These are phyloP conservation scores for Stenodera caucasica DNA, from an alignment of 2,888 invertebrate species.

Conservation along the genomic window DNA sequence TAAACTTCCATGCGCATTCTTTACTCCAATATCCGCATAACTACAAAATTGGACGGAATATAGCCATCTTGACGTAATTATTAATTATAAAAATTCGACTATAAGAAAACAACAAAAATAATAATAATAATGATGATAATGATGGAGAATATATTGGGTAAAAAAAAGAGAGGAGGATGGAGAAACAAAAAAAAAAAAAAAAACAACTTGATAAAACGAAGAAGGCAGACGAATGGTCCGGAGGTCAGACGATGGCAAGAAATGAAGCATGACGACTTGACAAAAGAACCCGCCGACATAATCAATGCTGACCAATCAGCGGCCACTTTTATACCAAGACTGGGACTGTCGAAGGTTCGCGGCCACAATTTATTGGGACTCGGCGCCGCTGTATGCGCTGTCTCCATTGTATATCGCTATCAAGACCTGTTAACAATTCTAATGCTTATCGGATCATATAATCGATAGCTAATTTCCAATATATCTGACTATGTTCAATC, in stretches of 20 bases:
- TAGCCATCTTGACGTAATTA: slow-evolving; percentile 8
- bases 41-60: not conserved
- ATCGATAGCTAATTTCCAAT: slow-evolving; percentile 26
- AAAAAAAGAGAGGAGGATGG: not conserved
- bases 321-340: slow-evolving; percentile 49
- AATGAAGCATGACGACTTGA: slow-evolving; percentile 56
- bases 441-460: slow-evolving; percentile 23
- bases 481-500: not conserved
- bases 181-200: slow-evolving; percentile 18
- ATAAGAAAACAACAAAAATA: not conserved
- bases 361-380: slow-evolving; percentile 25
- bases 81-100: not conserved
- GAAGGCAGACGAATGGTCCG: slow-evolving; percentile 47
- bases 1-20: slow-evolving; percentile 4
- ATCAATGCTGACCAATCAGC: slow-evolving; percentile 57
- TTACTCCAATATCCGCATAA: slow-evolving; percentile 2
- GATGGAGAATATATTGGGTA: not conserved
- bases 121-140: not conserved
- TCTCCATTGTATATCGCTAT: slow-evolving; percentile 30
- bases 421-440: slow-evolving; percentile 27
- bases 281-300: slow-evolving; percentile 57
- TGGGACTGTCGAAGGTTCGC: slow-evolving; percentile 27
- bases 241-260: slow-evolving; percentile 55
- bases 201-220: slow-evolving; percentile 40
- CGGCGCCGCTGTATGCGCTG: slow-evolving; percentile 27